phyloP scores from a whole-genome alignment of 2,888 invertebrate species.

The Hirtodrosophila histrioides region DNA sequence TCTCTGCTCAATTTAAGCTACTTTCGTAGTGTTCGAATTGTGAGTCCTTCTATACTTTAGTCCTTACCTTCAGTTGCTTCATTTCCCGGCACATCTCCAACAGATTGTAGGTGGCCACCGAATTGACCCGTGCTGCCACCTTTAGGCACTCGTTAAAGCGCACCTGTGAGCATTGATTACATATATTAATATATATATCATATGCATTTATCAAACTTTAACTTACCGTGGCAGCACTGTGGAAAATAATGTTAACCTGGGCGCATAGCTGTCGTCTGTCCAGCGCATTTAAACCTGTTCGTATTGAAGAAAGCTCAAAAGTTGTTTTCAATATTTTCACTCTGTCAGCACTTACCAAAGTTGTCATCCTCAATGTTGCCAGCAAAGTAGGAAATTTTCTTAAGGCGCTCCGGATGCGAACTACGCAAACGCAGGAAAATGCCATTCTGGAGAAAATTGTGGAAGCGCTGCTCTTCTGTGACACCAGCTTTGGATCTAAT shows the following conservation, averaged over 20 bases:
- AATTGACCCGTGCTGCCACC: conserved; percentile 94
- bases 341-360: conserved; percentile 68
- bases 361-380: conserved; percentile 88
- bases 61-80: conserved; percentile 88
- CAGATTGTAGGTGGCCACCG: conserved; percentile 93
- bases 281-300: conserved; percentile 86
- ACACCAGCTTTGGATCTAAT: conserved; percentile 91
- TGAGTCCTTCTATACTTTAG: too few relatives aligned
- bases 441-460: conserved; percentile 90
- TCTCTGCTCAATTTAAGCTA: not conserved
- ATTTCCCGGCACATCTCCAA: conserved; percentile 93
- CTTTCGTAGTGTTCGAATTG: not conserved
- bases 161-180: conserved; percentile 82
- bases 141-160: conserved; percentile 96
- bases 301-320: conserved; percentile 5
- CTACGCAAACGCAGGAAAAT: conserved; percentile 89
- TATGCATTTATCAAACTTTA: not conserved
- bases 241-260: conserved; percentile 94
- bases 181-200: not conserved
- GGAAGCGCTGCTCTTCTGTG: conserved; percentile 88
- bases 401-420: conserved; percentile 87
- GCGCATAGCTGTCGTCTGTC: conserved; percentile 87
- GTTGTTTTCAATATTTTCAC: conserved; percentile 31
- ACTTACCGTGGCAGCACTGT: conserved; percentile 94
- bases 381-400: conserved; percentile 88